Base-by-base conservation (phyloP, 2,113 vertebrate genomes). In the Rhabdornis inornatus region DNA sequence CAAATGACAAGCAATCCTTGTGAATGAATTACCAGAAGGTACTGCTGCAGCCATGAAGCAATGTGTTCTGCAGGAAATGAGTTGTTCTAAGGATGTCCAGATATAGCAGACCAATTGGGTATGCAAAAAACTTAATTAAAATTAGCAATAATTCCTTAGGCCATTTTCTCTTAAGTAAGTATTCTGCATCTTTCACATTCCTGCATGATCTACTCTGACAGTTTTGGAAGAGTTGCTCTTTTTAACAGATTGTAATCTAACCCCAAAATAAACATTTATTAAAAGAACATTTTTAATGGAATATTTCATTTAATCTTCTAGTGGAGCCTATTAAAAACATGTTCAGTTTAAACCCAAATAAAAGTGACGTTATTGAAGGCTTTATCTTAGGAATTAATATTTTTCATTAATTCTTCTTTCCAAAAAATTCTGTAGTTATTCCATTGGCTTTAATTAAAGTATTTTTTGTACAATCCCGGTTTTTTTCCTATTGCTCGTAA, bases 111-210 rank as follows among this genome's bases (percentile, higher is more conserved):
- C 27, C 75, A 94, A 75, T 71, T 68, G 37, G 35, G 23, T 95
- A 87, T 76, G 56, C 64, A 95, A 82, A 95, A 95, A 87, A 33
- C 22, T 81, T 94, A 87, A 96, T 96, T 92, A 94, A 95, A 97
- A 96, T 97, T 92, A 97, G 66, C 14, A 87, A 88, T 82, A 91
- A 72, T 87, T 92, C 71, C 65, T 80, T 61, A 90, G 69, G 81
- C 57, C 52, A 82, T 96, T 84, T 96, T 77, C 75, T 97, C 68
- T 90, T 76, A 94, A 96, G 64, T 95, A 98, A 97, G 95, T 89
- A 92, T 87, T 93, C 84, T 88, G 5, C 74, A 87, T 94, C 92
- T 95, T 95, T 96, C 89, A 96, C 86, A 94, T 95, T 86, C 78
- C 87, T 96, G 45, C 37, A 49, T 96, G 76, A 96, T 97, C 57